Conservation (phyloP, 2,797 vertebrate species). For the Microctenopoma stevenorrisi region DNA sequence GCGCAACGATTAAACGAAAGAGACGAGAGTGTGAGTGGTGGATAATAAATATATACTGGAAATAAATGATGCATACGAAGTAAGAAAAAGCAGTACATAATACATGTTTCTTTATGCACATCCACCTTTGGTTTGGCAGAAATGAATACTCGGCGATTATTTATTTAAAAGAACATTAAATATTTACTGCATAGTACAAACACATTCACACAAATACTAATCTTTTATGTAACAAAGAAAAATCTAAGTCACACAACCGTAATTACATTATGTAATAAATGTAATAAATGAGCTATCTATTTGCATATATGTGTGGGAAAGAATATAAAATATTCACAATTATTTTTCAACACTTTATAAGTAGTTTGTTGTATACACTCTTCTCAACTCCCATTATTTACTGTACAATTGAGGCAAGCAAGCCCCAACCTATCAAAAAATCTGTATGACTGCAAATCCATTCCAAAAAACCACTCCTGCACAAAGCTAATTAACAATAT, state of each 20-base stretch:
- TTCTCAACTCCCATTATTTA: constrained; percentile 46
- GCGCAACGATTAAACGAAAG: constrained; percentile 21
- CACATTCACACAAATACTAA: not conserved
- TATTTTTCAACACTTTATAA: not conserved
- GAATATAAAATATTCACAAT: constrained; percentile 23
- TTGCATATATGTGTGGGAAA: constrained; percentile 5
- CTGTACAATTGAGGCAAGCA: constrained; percentile 20
- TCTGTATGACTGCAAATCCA: constrained; percentile 5
- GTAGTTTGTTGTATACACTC: constrained; percentile 35
- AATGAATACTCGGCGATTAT: not conserved
- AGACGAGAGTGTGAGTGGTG: fast-evolving
- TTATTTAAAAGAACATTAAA: constrained; percentile 16
- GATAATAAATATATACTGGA: fast-evolving
- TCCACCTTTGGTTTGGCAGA: constrained; percentile 14
- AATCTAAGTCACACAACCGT: constrained; percentile 1
- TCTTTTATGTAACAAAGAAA: not conserved
- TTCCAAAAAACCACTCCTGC: constrained; percentile 19
- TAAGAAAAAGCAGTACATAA: not conserved
- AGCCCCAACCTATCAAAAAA: constrained; percentile 4
- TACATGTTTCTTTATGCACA: constrained; percentile 45
- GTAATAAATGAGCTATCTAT: constrained; percentile 30
- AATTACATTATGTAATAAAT: constrained; percentile 48
- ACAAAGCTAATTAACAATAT: constrained; percentile 13
- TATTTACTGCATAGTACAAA: constrained; percentile 18
- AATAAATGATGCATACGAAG: not conserved